phyloP scores from a whole-genome alignment of 2,888 invertebrate genomes.

The Quadriops clusia region DNA sequence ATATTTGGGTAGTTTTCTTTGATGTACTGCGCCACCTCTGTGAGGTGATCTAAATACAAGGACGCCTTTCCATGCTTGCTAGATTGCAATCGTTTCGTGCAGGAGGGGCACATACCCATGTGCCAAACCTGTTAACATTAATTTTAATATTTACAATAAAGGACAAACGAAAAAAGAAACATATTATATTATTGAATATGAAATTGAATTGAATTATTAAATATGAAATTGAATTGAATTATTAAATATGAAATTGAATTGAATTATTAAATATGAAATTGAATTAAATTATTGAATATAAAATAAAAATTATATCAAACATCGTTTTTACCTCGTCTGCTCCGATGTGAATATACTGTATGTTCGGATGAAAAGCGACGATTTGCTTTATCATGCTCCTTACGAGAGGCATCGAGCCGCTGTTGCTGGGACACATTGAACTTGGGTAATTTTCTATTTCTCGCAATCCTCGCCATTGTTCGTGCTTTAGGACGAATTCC shows the following conservation, averaged over 20 bases:
- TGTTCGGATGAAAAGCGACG: slow-evolving; percentile 50
- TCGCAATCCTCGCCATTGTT: slow-evolving; percentile 49
- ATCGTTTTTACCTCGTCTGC: slow-evolving; percentile 55
- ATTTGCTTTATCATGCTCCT: slow-evolving; percentile 60
- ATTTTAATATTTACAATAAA: not conserved
- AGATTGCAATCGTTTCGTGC: slow-evolving; percentile 38
- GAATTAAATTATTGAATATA: slow-evolving; percentile 2
- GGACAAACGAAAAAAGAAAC: not conserved
- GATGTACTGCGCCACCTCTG: slow-evolving; percentile 46
- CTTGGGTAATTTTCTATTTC: slow-evolving; percentile 56
- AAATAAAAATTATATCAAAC: slow-evolving; percentile 6
- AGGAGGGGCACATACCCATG: slow-evolving; percentile 48
- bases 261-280: too few relatives aligned
- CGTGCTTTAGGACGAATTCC: slow-evolving; percentile 71
- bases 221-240: too few relatives aligned
- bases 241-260: too few relatives aligned
- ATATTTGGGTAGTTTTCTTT: slow-evolving; percentile 50
- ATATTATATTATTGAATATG: too few relatives aligned
- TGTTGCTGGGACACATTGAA: slow-evolving; percentile 62
- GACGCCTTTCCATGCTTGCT: slow-evolving; percentile 43
- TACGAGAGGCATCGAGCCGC: slow-evolving; percentile 49
- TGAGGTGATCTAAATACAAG: slow-evolving; percentile 57
- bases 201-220: too few relatives aligned
- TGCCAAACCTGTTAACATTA: slow-evolving; percentile 54
- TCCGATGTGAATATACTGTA: slow-evolving; percentile 64